Base-by-base conservation (phyloP, 2,888 invertebrate species). In the Shargacucullia verbasci region DNA sequence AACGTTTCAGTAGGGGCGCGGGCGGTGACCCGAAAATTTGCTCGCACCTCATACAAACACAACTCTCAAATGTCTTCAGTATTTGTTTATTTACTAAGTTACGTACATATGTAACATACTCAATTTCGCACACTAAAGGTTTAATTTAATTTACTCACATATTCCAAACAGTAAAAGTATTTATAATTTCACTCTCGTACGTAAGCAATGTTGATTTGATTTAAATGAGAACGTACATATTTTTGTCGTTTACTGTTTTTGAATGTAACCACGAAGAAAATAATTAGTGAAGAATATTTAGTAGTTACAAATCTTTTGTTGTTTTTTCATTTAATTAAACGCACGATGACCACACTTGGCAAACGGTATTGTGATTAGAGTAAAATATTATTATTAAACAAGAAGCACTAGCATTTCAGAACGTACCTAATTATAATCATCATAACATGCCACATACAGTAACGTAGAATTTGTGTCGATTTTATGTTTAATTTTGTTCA, bases 11-110 rank as follows among this genome's bases (percentile, higher is more conserved):
- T 70, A 59, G 75, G 81, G 77, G 75, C 80, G 81, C 68, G 83
- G 65, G 82, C 86, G 70, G 76, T 82, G 85, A 86, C 86, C 86
- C 82, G 81, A 78, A 83, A 85, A 82, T 78, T 76, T 71, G 71
- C 78, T 81, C 78, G 71, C 79, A 78, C 81, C 84, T 80, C 78
- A 81, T 81, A 82, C 79, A 81, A 76, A 79, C 76, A 81, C 73
- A 76, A 71, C 67, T 78, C 76, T 76, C 71, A 73, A 81, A 83
- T 77, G 79, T 80, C 78, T 81, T 73, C 74, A 77, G 76, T 81
- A 79, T 83, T 82, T 83, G 74, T 74, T 75, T 76, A 68, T 73
- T 69, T 67, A 62, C 59, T 52, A 44, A 60, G 59, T 53, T 56
- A 48, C 60, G 38, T 71, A n/a, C 33, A 13, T 45, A 52, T 45